phyloP scores from a whole-genome alignment of 2,113 vertebrate genomes.

The Epinephelus lanceolatus region DNA sequence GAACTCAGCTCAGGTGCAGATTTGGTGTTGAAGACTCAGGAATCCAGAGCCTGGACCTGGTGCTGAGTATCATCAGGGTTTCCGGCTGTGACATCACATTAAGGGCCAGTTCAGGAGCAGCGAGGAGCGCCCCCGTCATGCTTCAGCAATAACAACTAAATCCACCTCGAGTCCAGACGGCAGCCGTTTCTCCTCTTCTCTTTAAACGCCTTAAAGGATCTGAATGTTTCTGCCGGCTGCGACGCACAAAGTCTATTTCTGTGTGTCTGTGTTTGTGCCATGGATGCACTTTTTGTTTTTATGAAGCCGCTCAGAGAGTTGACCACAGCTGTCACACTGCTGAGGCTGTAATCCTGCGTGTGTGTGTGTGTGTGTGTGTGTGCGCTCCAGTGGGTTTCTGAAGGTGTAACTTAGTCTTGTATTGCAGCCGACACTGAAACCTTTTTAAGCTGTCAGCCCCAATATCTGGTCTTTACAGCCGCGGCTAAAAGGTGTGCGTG shows the following conservation, averaged over 20 bases:
- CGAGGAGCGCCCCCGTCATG: background rate
- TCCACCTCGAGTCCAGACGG: background rate
- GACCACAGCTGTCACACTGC: constrained; percentile 63
- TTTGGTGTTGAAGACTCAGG: background rate
- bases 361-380: background rate
- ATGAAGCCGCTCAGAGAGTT: constrained; percentile 29
- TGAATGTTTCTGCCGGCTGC: background rate
- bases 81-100: background rate
- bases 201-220: constrained; percentile 8
- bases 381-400: constrained; percentile 37
- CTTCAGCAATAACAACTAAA: background rate
- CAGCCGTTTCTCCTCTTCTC: background rate
- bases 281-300: constrained; percentile 27
- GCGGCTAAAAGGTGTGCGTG: constrained; percentile 38
- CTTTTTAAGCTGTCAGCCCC: constrained; percentile 72
- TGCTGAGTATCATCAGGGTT: background rate
- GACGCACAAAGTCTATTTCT: constrained; percentile 2
- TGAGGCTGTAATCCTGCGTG: constrained; percentile 34
- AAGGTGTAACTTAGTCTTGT: constrained; percentile 55
- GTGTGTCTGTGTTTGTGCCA: constrained; percentile 5
- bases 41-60: background rate
- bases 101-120: background rate
- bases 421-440: constrained; percentile 58
- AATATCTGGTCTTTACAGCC: constrained; percentile 60
- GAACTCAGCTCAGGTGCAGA: background rate